Evolutionary conservation across 2,888 invertebrate species (phyloP).

Genomic region (Rhamnusium bicolor): DNA sequence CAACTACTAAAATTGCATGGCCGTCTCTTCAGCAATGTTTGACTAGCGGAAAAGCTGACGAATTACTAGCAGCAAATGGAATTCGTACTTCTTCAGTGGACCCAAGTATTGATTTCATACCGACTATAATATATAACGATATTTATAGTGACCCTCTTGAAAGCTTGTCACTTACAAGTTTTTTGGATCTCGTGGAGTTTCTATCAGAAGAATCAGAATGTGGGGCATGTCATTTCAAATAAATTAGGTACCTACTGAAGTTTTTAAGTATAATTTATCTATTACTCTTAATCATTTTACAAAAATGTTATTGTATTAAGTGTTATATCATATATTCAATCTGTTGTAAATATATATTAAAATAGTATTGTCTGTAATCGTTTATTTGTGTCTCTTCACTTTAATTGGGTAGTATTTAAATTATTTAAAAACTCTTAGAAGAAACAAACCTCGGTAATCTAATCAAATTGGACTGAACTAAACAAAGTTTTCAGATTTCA

Average conservation of each 20-base stretch:
- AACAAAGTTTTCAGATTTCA: too few species aligned
- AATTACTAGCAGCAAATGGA: not conserved
- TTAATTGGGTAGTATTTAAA: too few species aligned
- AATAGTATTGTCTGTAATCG: not conserved
- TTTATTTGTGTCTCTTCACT: too few species aligned
- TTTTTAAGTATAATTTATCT: too few species aligned
- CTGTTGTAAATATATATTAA: not conserved
- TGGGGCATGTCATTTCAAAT: not conserved
- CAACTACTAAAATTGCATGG: not conserved
- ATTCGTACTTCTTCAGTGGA: not conserved
- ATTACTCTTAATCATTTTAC: not conserved
- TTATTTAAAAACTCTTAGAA: too few species aligned
- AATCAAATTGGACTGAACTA: too few species aligned
- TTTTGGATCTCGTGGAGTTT: not conserved
- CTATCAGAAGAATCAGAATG: not conserved
- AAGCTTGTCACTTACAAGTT: not conserved
- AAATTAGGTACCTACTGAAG: too few species aligned
- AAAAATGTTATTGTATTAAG: not conserved
- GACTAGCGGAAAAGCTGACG: not conserved
- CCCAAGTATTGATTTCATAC: not conserved
- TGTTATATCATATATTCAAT: not conserved
- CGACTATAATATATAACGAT: conserved; percentile 13
- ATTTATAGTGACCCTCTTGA: not conserved
- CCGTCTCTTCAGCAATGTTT: not conserved
- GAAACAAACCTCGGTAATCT: too few species aligned